Conservation (phyloP, 2,797 vertebrate genomes). For the Anguilla anguilla region DNA sequence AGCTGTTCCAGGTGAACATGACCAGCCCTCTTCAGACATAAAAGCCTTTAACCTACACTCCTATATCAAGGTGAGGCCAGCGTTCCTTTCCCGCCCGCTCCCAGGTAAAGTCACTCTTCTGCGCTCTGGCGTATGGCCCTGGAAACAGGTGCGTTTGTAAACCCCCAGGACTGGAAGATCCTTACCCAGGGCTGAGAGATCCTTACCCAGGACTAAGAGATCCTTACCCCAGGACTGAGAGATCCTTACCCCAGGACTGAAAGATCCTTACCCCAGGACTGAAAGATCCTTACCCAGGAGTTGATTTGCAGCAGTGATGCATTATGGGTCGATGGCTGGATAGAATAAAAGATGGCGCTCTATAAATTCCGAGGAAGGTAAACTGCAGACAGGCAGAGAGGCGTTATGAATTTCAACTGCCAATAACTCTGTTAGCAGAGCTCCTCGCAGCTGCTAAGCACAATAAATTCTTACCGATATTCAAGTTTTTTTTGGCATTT, state of each 20-base stretch:
- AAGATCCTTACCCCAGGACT: background rate
- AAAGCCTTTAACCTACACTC: background rate
- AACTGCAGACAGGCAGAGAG: constrained; percentile 19
- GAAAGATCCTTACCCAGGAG: background rate
- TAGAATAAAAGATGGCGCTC: constrained; percentile 2
- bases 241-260: background rate
- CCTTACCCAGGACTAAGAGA: background rate
- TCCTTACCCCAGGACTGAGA: background rate
- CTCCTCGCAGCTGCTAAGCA: constrained; percentile 12
- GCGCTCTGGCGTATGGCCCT: background rate
- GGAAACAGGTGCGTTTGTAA: constrained; percentile 15
- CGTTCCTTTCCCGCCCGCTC: background rate
- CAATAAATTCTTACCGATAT: background rate
- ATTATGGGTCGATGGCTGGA: constrained; percentile 16
- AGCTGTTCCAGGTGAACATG: background rate
- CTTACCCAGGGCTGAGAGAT: too few species aligned
- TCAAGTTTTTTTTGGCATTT: background rate
- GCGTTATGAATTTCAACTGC: constrained; percentile 17
- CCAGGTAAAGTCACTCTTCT: background rate
- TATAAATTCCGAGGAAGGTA: constrained; percentile 20
- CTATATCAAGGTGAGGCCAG: background rate
- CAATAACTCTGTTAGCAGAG: constrained; percentile 16
- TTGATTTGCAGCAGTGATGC: constrained; percentile 14
- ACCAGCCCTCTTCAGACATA: background rate
- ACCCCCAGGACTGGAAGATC: background rate